A percentile compares a stretch with the other conserved stretches of the same genome.
Conservation (phyloP, 2,888 invertebrate species). For the Bombylius discolor region DNA sequence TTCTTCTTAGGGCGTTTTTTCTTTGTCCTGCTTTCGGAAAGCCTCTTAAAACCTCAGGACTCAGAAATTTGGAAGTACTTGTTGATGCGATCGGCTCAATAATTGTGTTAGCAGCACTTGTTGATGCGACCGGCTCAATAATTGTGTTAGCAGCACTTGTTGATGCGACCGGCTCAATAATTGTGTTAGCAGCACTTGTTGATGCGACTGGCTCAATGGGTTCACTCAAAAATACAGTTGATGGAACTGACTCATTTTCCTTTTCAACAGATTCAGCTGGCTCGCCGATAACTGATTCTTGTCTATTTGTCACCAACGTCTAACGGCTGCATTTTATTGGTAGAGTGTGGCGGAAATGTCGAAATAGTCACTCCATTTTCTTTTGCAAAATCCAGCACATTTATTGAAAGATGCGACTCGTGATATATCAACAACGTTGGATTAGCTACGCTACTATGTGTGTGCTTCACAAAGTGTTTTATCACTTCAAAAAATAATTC, state of each 20-base stretch:
- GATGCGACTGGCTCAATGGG: too few species aligned
- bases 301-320: constrained; percentile 13
- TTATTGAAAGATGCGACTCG: constrained; percentile 18
- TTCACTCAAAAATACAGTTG: too few species aligned
- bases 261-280: too few species aligned
- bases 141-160: too few species aligned
- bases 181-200: too few species aligned
- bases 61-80: neutral
- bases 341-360: constrained; percentile 31
- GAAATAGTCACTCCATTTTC: constrained; percentile 29
- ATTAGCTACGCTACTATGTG: constrained; percentile 18
- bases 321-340: constrained; percentile 30
- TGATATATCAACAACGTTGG: constrained; percentile 23
- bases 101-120: too few species aligned
- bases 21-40: neutral
- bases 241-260: too few species aligned
- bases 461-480: constrained; percentile 27
- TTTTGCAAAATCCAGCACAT: constrained; percentile 13
- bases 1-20: too few species aligned
- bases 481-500: constrained; percentile 25
- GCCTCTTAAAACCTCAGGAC: neutral
- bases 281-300: too few species aligned
- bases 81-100: too few species aligned
- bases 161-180: too few species aligned
- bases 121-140: too few species aligned